These are phyloP conservation scores for Chloebia gouldiae DNA, from an alignment of 2,113 vertebrate species.

Conservation along the genomic window DNA sequence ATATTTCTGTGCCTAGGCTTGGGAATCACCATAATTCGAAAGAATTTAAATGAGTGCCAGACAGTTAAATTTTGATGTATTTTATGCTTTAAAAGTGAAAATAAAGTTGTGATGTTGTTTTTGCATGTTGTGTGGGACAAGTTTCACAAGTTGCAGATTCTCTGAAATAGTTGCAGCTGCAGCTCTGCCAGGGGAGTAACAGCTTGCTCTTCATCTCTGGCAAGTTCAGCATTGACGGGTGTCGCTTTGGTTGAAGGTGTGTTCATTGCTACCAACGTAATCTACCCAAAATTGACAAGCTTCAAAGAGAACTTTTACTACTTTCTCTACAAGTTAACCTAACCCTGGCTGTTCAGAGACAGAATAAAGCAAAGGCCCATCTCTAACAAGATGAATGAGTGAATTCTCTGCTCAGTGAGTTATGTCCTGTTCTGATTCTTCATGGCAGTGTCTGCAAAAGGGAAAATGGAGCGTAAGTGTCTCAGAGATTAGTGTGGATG, in stretches of 20 bases:
- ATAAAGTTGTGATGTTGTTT: not conserved
- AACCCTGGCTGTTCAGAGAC: not conserved
- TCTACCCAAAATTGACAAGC: not conserved
- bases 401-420: not conserved
- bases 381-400: not conserved
- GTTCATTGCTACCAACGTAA: accelerated
- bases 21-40: not conserved
- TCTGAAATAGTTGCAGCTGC: not conserved
- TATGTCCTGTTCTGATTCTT: not conserved
- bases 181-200: accelerated
- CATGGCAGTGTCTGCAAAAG: not conserved
- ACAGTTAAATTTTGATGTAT: not conserved
- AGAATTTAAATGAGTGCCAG: not conserved
- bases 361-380: not conserved
- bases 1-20: not conserved
- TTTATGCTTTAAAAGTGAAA: not conserved
- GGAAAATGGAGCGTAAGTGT: not conserved
- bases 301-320: not conserved
- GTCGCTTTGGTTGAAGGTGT: not conserved
- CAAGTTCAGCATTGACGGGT: not conserved
- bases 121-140: accelerated
- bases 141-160: not conserved
- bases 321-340: not conserved
- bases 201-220: not conserved
- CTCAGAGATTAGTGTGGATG: not conserved